These are phyloP conservation scores for Vulpes ferrilata DNA, from an alignment of 2,113 vertebrate genomes.

Conservation along the genomic window DNA sequence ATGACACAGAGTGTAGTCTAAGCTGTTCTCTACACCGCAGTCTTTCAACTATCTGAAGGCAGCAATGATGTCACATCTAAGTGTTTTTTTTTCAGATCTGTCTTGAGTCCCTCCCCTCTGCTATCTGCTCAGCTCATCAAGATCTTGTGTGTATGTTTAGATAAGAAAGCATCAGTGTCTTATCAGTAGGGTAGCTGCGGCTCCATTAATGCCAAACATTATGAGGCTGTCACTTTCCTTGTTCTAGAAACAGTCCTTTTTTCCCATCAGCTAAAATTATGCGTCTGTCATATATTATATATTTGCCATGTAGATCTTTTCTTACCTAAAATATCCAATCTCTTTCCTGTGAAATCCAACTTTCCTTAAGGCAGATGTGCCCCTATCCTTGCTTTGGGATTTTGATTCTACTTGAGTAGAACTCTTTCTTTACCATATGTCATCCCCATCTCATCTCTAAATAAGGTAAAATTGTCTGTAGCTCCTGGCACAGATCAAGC, in stretches of 20 bases:
- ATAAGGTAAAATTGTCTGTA: background rate
- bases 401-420: background rate
- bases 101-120: background rate
- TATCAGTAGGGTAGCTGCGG: background rate
- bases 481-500: background rate
- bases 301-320: background rate
- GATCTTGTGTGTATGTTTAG: background rate
- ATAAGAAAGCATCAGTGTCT: background rate
- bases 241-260: background rate
- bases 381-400: background rate
- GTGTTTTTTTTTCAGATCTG: background rate
- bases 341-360: background rate
- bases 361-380: background rate
- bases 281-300: background rate
- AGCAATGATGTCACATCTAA: background rate
- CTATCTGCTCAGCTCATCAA: background rate
- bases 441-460: background rate
- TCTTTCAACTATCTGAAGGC: background rate
- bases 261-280: background rate
- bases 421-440: background rate
- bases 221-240: background rate
- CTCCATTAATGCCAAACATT: too few relatives aligned
- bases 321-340: background rate
- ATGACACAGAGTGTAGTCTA: background rate
- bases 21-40: background rate